Base-by-base conservation (phyloP, 2,113 vertebrate species). In the Furnarius figulus region DNA sequence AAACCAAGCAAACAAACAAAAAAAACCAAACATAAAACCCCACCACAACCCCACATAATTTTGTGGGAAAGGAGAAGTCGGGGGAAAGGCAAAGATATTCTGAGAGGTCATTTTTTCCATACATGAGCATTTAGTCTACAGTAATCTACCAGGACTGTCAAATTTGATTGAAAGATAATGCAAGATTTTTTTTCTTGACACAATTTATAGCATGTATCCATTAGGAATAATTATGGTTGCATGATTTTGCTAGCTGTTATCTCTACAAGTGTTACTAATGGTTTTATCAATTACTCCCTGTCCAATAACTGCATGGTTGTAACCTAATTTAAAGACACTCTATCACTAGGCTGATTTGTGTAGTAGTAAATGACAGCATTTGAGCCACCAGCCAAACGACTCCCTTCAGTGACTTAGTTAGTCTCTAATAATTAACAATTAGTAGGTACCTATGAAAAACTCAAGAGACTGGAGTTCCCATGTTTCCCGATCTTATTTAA, bases 221-320 rank as follows among this genome's bases (percentile, higher is more conserved):
- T 99, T 99, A 99, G 98, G 98, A 99, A 99, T 98, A 98, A 99
- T 99, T 99, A 99, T 98, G 98, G 98, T 98, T 98, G 98, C 98
- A 99, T 99, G 98, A 99, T 99, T 99, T 98, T 98, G 98, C 98
- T 99, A 98, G 98, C 98, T 98, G 99, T 99, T 99, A 99, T 99
- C 99, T 99, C 98, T 98, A 99, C 99, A 99, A 99, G 99, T 99
- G 99, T 99, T 99, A 99, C 99, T 99, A 99, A 99, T 99, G 99
- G 99, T 98, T 99, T 99, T 99, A 99, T 99, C 99, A 99, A 98
- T 98, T 98, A 98, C 98, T 98, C 98, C 98, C 98, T 98, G 98
- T 98, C 98, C 98, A 98, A 98, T 98, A 98, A 99, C 98, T 98
- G 98, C 98, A 99, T 99, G 98, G 98, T 99, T 98, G 98, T 99